Evolutionary conservation across 2,797 vertebrate species (phyloP).

Genomic region (Sandelia bainsii): DNA sequence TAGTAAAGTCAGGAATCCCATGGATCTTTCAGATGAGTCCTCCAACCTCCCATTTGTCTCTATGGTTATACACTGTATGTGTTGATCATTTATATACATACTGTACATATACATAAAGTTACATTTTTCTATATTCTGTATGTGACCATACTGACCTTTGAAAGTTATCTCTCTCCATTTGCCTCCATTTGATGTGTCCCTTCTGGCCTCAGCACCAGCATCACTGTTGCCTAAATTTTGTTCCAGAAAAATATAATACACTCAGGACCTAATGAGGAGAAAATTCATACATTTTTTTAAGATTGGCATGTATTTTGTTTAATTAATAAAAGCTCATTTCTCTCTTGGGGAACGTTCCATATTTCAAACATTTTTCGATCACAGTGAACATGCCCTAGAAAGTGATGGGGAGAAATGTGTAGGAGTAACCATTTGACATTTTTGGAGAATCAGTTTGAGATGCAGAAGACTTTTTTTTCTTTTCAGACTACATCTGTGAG

Average conservation of each 20-base stretch:
- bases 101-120: no score
- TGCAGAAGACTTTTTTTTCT: constrained; percentile 16
- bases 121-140: neutral
- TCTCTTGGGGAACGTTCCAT: constrained; percentile 34
- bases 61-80: neutral
- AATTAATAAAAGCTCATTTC: constrained; percentile 39
- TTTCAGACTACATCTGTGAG: constrained; percentile 29
- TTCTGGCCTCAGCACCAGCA: constrained; percentile 15
- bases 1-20: constrained; percentile 2
- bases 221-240: neutral
- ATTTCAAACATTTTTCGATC: constrained; percentile 20
- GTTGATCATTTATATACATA: no score
- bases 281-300: constrained; percentile 20
- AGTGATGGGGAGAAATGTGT: neutral
- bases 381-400: constrained; percentile 8
- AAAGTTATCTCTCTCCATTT: neutral
- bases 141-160: constrained; percentile 13
- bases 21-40: constrained; percentile 43
- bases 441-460: constrained; percentile 31
- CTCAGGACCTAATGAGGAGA: constrained; percentile 40
- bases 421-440: constrained; percentile 30
- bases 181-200: constrained; percentile 34
- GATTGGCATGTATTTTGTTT: constrained; percentile 35
- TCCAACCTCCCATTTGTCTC: constrained; percentile 30
- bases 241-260: constrained; percentile 16